Conservation (phyloP, 92 coral and sea anemone species). For the Actinernus sp. region DNA sequence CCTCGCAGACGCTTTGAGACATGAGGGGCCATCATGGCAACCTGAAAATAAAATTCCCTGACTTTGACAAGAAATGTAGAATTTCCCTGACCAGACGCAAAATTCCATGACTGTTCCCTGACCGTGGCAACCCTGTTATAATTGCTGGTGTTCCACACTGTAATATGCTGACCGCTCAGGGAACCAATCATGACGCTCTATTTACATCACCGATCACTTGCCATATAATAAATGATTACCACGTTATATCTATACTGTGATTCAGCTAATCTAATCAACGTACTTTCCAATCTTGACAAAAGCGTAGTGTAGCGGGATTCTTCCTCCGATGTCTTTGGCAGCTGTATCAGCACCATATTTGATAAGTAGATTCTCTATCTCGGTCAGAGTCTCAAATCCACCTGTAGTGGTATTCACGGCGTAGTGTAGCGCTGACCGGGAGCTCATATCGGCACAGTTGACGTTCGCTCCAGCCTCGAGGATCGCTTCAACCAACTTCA, state of each 20-base stretch:
- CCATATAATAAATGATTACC: not conserved
- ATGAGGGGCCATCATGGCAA: too few species aligned
- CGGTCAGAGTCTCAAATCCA: slow-evolving; percentile 80
- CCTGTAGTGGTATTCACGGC: slow-evolving; percentile 83
- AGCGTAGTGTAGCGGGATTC: slow-evolving; percentile 81
- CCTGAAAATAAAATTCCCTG: too few species aligned
- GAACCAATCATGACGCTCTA: too few species aligned
- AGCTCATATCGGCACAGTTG: slow-evolving; percentile 53
- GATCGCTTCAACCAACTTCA: slow-evolving; percentile 35
- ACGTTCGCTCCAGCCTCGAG: slow-evolving; percentile 83
- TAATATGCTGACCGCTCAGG: too few species aligned
- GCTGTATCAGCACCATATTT: slow-evolving; percentile 73
- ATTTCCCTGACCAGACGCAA: too few species aligned
- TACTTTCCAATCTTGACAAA: slow-evolving; percentile 67
- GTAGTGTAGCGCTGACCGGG: slow-evolving; percentile 76
- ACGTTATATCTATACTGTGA: not conserved
- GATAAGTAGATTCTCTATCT: slow-evolving; percentile 72
- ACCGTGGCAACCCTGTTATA: too few species aligned
- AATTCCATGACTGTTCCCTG: too few species aligned
- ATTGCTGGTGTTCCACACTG: too few species aligned
- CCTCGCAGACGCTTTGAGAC: too few species aligned
- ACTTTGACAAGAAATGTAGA: too few species aligned
- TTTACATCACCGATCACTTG: too few species aligned
- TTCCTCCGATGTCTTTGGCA: slow-evolving; percentile 57
- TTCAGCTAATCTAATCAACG: not conserved